Conservation (phyloP, 1,140 invertebrate species). For the Amphibalanus amphitrite region DNA sequence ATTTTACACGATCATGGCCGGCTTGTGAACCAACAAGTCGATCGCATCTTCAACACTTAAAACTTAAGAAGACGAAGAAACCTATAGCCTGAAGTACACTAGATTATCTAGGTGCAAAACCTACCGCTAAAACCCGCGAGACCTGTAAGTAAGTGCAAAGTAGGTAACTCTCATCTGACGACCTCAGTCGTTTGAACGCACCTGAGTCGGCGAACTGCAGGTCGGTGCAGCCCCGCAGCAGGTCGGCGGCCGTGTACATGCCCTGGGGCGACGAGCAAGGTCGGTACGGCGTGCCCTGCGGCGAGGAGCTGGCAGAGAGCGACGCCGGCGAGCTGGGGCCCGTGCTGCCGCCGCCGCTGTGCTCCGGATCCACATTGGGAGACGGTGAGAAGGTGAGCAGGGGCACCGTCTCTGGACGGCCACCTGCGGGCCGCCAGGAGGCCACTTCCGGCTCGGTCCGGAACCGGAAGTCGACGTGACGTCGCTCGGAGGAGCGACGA, state of each 20-base stretch:
- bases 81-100: too few species aligned
- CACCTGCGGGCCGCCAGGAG: neutral
- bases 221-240: neutral
- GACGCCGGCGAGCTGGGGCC: neutral
- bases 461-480: neutral
- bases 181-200: neutral
- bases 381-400: neutral
- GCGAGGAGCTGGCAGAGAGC: neutral
- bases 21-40: too few species aligned
- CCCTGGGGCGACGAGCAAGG: neutral
- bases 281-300: neutral
- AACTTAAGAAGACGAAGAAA: too few species aligned
- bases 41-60: too few species aligned
- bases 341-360: neutral
- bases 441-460: too few species aligned
- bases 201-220: neutral
- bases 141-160: too few species aligned
- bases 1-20: too few species aligned
- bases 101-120: too few species aligned
- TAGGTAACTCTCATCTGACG: too few species aligned
- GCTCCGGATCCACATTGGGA: neutral
- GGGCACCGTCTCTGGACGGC: neutral
- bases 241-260: neutral
- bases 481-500: too few species aligned
- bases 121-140: too few species aligned